phyloP scores from a whole-genome alignment of 2,797 vertebrate genomes.

The Pseudochaenichthys georgianus region DNA sequence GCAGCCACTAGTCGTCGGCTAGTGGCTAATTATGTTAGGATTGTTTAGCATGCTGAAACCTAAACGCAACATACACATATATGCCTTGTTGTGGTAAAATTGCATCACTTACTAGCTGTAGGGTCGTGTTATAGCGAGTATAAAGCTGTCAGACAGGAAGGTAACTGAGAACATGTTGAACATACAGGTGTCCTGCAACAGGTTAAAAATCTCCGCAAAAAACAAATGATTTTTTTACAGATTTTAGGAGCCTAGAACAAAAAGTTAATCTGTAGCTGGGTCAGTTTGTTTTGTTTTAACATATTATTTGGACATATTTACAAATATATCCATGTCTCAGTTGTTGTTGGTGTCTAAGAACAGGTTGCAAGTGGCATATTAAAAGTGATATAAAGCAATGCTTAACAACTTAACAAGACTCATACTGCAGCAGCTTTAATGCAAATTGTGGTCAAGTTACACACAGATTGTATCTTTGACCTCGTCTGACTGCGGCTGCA shows the following conservation, averaged over 20 bases:
- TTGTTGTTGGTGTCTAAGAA: not conserved
- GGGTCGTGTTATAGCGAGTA: not conserved
- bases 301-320: not conserved
- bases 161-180: not conserved
- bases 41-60: constrained; percentile 26
- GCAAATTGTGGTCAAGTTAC: not conserved
- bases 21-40: constrained; percentile 21
- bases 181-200: constrained; percentile 1
- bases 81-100: not conserved
- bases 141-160: not conserved
- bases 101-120: not conserved
- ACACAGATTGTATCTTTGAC: not conserved
- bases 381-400: not conserved
- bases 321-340: not conserved
- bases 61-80: not conserved
- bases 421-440: not conserved
- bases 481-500: constrained; percentile 1
- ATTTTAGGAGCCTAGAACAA: not conserved
- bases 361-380: not conserved
- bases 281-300: too few species aligned
- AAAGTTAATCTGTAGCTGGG: not conserved
- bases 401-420: too few species aligned
- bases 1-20: constrained; percentile 1
- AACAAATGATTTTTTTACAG: not conserved
- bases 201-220: not conserved